phyloP scores from a whole-genome alignment of 2,888 invertebrate genomes.

The Caenorhabditis sp. region DNA sequence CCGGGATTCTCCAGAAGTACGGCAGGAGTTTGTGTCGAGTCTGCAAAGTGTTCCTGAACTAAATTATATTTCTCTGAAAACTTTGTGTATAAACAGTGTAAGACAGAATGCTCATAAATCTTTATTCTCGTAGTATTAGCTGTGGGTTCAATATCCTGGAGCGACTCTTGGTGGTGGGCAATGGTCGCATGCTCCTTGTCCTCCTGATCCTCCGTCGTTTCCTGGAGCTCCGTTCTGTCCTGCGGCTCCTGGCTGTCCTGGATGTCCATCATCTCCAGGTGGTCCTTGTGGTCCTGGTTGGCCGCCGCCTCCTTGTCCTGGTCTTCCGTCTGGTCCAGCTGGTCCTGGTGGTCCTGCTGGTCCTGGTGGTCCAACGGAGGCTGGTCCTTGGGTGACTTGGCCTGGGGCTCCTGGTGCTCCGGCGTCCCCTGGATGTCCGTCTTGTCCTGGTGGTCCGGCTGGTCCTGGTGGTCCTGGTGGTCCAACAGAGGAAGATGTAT shows the following conservation, averaged over 20 bases:
- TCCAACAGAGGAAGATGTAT: slow-evolving; percentile 34
- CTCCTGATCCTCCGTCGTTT: slow-evolving; percentile 61
- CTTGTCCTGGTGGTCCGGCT: slow-evolving; percentile 68
- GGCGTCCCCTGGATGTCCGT: slow-evolving; percentile 67
- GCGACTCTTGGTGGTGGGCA: slow-evolving; percentile 72
- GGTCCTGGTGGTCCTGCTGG: slow-evolving; percentile 63
- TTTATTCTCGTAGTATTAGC: background rate
- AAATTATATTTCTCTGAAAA: background rate
- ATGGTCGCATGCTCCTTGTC: slow-evolving; percentile 66
- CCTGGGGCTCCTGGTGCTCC: slow-evolving; percentile 69
- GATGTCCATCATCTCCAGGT: slow-evolving; percentile 61
- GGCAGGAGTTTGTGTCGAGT: slow-evolving; percentile 31
- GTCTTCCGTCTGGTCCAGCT: slow-evolving; percentile 60
- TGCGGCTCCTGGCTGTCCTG: slow-evolving; percentile 59
- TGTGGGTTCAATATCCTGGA: slow-evolving; percentile 66
- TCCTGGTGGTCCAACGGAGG: slow-evolving; percentile 60
- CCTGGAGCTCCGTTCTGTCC: slow-evolving; percentile 62
- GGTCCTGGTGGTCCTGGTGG: slow-evolving; percentile 72
- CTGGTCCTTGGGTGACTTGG: slow-evolving; percentile 56
- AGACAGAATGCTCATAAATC: background rate
- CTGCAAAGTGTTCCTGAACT: slow-evolving; percentile 3
- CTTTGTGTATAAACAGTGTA: slow-evolving; percentile 15
- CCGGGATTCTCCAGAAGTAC: slow-evolving; percentile 38
- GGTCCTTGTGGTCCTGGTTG: slow-evolving; percentile 69
- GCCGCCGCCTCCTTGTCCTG: slow-evolving; percentile 67